Conservation (phyloP, 2,797 vertebrate genomes). For the Falco peregrinus region DNA sequence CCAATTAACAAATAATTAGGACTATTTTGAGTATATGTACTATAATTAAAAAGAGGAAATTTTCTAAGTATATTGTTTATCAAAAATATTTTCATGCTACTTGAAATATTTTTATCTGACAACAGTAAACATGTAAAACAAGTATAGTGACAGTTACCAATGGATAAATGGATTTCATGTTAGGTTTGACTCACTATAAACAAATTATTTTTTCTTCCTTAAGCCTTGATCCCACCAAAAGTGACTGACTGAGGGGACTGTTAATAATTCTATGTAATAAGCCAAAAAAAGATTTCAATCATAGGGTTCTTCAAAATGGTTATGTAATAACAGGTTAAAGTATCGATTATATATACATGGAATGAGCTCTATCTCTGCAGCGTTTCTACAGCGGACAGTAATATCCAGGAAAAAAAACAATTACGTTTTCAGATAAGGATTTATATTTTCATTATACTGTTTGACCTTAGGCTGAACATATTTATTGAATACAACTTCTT, state of each 20-base stretch:
- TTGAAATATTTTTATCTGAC: not conserved
- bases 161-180: not conserved
- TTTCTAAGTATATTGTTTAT: not conserved
- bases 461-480: not conserved
- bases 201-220: not conserved
- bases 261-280: not conserved
- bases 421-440: not conserved
- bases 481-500: constrained; percentile 6
- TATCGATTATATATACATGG: not conserved
- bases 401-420: not conserved
- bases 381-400: not conserved
- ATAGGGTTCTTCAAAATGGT: not conserved
- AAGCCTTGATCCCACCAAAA: not conserved
- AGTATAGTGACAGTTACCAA: not conserved
- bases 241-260: not conserved
- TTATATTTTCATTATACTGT: not conserved
- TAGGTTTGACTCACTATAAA: not conserved
- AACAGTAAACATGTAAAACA: not conserved
- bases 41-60: not conserved
- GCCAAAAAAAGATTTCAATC: not conserved
- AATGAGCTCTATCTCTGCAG: not conserved
- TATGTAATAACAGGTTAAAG: not conserved
- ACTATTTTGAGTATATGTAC: not conserved
- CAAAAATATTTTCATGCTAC: not conserved
- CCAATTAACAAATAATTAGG: not conserved